A percentile compares a stretch with the other conserved stretches of the same genome.
phyloP scores from a whole-genome alignment of 2,888 invertebrate genomes.

The Dusona sp. region DNA sequence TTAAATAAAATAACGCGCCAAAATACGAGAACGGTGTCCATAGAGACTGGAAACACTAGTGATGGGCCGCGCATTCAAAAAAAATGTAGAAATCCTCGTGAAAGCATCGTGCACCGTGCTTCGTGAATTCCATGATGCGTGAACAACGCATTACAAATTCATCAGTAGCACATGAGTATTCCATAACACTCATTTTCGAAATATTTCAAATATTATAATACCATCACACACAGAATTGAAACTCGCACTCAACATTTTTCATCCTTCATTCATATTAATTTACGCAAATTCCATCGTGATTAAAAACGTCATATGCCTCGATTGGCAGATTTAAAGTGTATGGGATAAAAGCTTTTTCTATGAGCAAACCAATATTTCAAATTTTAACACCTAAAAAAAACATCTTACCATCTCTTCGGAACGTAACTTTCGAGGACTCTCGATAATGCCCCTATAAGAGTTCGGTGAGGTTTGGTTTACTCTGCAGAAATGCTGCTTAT shows the following conservation, averaged over 20 bases:
- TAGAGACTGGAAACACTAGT: conserved; percentile 27
- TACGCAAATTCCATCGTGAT: not conserved
- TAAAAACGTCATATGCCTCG: not conserved
- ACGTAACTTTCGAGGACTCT: not conserved
- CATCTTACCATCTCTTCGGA: not conserved
- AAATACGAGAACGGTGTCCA: conserved; percentile 75
- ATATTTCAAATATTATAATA: not conserved
- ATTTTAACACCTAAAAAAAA: not conserved
- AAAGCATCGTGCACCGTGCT: not conserved
- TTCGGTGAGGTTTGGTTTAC: not conserved
- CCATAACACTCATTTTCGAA: not conserved
- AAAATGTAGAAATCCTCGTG: not conserved
- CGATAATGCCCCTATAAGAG: not conserved
- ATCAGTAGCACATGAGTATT: not conserved
- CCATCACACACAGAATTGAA: not conserved
- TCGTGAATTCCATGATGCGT: conserved; percentile 24
- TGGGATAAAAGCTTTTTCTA: not conserved
- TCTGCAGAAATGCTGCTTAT: not conserved
- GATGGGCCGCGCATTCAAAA: not conserved
- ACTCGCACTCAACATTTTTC: not conserved
- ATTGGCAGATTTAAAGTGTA: not conserved
- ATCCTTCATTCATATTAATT: not conserved
- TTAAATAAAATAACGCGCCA: conserved; percentile 80
- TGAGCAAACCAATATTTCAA: not conserved
- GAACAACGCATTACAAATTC: conserved; percentile 13